These are phyloP conservation scores for Lucifuga dentata DNA, from an alignment of 2,113 vertebrate genomes.

Conservation along the genomic window DNA sequence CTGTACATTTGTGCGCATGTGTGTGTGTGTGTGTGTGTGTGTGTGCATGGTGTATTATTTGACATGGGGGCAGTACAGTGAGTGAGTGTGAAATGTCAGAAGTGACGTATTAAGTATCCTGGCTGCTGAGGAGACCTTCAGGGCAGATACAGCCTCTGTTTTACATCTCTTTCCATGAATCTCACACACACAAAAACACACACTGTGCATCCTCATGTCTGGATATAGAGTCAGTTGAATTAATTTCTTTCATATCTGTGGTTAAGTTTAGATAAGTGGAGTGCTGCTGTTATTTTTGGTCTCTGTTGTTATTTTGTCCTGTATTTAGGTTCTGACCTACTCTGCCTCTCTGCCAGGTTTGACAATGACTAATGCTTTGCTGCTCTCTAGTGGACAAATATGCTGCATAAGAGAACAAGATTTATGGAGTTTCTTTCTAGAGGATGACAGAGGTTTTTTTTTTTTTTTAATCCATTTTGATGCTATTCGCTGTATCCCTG, in stretches of 20 bases:
- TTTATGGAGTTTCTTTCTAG: constrained; percentile 10
- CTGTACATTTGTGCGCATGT: constrained; percentile 8
- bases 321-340: constrained; percentile 38
- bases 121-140: constrained; percentile 41
- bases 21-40: constrained; percentile 8
- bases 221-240: not conserved
- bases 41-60: constrained; percentile 65
- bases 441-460: not conserved
- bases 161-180: constrained; percentile 15
- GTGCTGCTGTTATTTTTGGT: constrained; percentile 37
- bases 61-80: constrained; percentile 69
- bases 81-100: constrained; percentile 79
- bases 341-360: constrained; percentile 25
- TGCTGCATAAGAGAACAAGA: constrained; percentile 14
- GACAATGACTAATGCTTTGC: constrained; percentile 49
- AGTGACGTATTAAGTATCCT: constrained; percentile 68
- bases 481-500: not conserved
- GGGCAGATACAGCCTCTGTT: constrained; percentile 55
- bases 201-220: not conserved
- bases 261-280: constrained; percentile 10
- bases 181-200: not conserved
- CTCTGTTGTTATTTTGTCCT: constrained; percentile 32
- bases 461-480: not conserved
- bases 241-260: no score
- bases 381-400: constrained; percentile 79